phyloP scores from a whole-genome alignment of 2,888 invertebrate genomes.

The Entomobrya proxima region DNA sequence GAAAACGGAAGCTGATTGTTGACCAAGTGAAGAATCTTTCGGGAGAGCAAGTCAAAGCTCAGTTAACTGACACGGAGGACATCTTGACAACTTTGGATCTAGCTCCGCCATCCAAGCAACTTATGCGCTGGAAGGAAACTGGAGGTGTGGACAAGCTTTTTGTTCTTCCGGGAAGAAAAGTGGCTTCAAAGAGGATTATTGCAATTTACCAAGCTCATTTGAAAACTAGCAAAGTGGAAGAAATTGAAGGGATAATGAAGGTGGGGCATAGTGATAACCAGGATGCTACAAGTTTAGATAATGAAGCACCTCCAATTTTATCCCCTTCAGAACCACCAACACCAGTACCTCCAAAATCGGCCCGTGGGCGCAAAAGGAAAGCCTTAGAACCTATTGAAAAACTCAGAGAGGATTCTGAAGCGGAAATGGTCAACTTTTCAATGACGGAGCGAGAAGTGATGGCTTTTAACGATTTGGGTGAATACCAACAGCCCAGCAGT shows the following conservation, averaged over 20 bases:
- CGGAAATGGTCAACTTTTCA: too few relatives aligned
- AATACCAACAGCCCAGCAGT: constrained; percentile 41
- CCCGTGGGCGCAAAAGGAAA: constrained; percentile 68
- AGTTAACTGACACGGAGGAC: constrained; percentile 96
- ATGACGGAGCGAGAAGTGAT: too few relatives aligned
- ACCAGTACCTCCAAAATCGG: constrained; percentile 72
- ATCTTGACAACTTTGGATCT: constrained; percentile 96
- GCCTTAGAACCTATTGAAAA: constrained; percentile 75
- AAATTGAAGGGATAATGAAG: constrained; percentile 86
- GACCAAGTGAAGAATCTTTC: constrained; percentile 99
- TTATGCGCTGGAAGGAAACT: constrained; percentile 99
- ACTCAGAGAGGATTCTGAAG: constrained; percentile 77
- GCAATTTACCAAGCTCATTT: constrained; percentile 89
- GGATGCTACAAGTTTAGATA: constrained; percentile 81
- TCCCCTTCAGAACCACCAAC: constrained; percentile 77
- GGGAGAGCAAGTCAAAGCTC: constrained; percentile 99
- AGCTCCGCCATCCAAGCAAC: constrained; percentile 96
- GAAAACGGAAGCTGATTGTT: constrained; percentile 96
- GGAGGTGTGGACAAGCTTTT: constrained; percentile 98
- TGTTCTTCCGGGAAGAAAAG: constrained; percentile 91
- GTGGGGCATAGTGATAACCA: constrained; percentile 82
- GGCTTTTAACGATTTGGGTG: too few relatives aligned
- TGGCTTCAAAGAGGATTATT: constrained; percentile 84
- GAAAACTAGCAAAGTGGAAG: constrained; percentile 84
- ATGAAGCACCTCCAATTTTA: constrained; percentile 79